Conservation (phyloP, 2,113 vertebrate species). For the Haemorhous mexicanus region DNA sequence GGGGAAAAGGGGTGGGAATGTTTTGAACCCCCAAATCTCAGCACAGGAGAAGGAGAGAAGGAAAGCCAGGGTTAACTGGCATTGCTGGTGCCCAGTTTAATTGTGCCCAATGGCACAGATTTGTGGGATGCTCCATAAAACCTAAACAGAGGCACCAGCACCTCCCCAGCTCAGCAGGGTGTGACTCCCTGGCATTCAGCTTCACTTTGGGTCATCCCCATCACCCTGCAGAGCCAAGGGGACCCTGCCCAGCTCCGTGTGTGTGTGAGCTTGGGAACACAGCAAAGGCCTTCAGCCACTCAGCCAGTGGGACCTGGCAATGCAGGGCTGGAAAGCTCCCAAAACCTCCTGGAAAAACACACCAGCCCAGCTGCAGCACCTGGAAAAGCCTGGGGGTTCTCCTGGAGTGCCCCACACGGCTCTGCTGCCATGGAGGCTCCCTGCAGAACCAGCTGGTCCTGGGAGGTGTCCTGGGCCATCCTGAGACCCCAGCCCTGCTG, state of each 20-base stretch:
- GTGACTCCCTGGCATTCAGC: neutral
- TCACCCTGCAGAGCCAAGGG: fast-evolving
- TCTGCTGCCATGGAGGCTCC: neutral
- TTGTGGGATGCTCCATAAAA: neutral
- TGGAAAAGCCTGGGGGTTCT: neutral
- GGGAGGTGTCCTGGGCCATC: neutral
- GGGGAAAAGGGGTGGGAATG: neutral
- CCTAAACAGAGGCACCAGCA: neutral
- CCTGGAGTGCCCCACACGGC: fast-evolving
- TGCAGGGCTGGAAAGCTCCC: neutral
- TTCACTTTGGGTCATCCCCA: neutral
- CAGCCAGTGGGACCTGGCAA: neutral
- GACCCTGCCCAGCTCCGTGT: neutral
- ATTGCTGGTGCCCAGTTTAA: neutral
- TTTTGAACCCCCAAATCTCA: neutral
- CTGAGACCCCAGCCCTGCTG: neutral
- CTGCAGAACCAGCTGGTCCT: neutral
- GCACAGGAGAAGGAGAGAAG: neutral
- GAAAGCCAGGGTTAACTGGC: neutral
- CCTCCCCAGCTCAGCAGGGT: neutral
- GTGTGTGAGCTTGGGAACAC: neutral
- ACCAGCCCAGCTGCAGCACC: neutral
- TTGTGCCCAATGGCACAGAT: neutral
- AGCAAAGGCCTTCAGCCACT: neutral
- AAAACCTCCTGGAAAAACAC: neutral